Percentiles rank a stretch among this genome's conserved stretches.
Evolutionary conservation across 2,797 vertebrate genomes (phyloP).

Genomic region (Sebastolobus altivelis): DNA sequence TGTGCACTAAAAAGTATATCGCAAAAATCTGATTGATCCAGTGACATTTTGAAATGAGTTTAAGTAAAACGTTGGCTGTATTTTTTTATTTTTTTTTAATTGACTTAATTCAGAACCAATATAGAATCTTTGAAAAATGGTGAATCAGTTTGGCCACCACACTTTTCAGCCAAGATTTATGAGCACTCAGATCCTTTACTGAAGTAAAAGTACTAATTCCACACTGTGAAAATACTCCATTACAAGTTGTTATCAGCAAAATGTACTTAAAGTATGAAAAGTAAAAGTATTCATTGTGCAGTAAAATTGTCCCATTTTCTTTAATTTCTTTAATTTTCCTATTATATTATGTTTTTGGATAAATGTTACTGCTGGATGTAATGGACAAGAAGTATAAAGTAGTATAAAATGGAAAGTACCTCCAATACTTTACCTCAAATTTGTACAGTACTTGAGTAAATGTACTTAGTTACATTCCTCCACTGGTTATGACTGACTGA

Average conservation of each 20-base stretch:
- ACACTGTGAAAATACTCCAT: not conserved
- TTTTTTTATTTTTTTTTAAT: not conserved
- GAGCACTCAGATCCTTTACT: not conserved
- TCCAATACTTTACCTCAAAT: no score
- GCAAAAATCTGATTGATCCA: not conserved
- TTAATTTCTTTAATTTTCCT: no score
- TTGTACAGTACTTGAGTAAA: not conserved
- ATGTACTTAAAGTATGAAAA: not conserved
- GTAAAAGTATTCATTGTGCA: not conserved
- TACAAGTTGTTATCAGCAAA: not conserved
- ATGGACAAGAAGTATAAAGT: not conserved
- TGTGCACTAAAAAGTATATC: not conserved
- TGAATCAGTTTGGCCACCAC: not conserved
- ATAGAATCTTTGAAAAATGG: not conserved
- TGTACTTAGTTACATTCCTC: not conserved
- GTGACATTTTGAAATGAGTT: not conserved
- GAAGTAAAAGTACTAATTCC: not conserved
- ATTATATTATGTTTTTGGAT: not conserved
- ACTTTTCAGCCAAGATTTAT: not conserved
- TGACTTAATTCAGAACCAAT: not conserved
- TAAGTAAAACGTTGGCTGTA: not conserved
- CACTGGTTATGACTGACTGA: not conserved
- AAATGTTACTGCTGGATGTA: not conserved
- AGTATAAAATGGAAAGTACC: not conserved
- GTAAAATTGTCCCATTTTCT: not conserved